Base-by-base conservation (phyloP, 2,113 vertebrate species). In the Mionectes macconnelli region DNA sequence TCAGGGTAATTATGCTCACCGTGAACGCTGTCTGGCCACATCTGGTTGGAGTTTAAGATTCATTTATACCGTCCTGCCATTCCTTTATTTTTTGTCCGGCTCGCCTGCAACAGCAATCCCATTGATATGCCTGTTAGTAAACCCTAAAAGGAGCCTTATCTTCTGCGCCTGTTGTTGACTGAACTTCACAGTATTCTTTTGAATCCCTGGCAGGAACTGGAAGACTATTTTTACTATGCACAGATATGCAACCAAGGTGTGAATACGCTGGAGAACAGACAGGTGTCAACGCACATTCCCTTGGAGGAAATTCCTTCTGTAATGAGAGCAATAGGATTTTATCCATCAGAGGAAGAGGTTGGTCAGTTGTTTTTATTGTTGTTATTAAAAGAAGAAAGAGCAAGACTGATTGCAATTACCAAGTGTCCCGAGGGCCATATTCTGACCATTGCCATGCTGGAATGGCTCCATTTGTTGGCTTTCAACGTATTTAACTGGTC, bases 221-320 rank as follows among this genome's bases (percentile, higher is more conserved):
- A 99, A 81, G 98, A 99, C 79, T 99, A 99, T 93, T 99, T 99
- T 97, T 99, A 99, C 95, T 99, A 99, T 9, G 98, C 98, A 22
- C 99, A 99, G 98, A 89, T 99, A 77, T 96, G 86, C 66, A 97
- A 97, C 66, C 98, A 99, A 79, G 98, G 98, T 14, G 96, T 98
- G 1, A 86, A 98, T 52, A 97, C 97, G 6, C 98, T 98, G 98
- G 98, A 99, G 96, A 97, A 93, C 78, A 97, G 98, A 78, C 90
- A 97, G 84, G 97, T 98, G 90, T 99, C 98, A 7, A 98, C 97
- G 5, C 96, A 94, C 84, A 99, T 99, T 68, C 97, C 98, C 85
- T 91, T 99, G 94, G 97, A 98, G 33, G 98, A 99, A 95, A 95
- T 99, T 49, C 98, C 99, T 39, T 98, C 97, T 82, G 78, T 99